Percentiles rank a stretch among this genome's conserved stretches.
Conservation (phyloP, 2,797 vertebrate genomes). For the Brachyalestes nurse region DNA sequence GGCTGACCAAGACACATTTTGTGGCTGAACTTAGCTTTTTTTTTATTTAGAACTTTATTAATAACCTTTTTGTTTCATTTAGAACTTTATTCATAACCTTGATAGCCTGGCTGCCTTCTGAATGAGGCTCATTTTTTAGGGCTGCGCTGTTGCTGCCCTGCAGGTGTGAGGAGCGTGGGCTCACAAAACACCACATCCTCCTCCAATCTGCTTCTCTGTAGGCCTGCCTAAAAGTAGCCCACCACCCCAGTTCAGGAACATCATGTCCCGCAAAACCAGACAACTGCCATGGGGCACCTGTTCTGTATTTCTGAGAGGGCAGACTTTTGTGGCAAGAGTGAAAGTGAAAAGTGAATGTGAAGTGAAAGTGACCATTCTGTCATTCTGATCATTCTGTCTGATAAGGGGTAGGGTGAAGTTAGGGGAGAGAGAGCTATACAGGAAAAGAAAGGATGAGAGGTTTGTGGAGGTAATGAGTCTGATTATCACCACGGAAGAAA, state of each 20-base stretch:
- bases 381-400: too few species aligned
- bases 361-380: too few species aligned
- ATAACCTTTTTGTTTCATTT: too few species aligned
- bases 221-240: neutral
- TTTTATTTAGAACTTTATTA: too few species aligned
- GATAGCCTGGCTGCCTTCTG: neutral
- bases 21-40: too few species aligned
- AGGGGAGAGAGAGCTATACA: neutral
- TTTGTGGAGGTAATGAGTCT: neutral
- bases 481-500: conserved; percentile 9
- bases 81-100: neutral
- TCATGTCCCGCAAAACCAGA: neutral
- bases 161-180: neutral
- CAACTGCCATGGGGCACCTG: neutral
- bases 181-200: neutral
- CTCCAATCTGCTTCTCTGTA: neutral
- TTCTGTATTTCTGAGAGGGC: neutral
- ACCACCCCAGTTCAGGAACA: neutral
- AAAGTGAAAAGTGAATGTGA: too few species aligned
- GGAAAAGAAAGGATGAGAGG: neutral
- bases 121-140: neutral
- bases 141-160: neutral
- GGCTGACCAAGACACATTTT: too few species aligned
- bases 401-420: neutral
- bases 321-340: neutral